A percentile compares a stretch with the other conserved stretches of the same genome.
Conservation (phyloP, 2,113 vertebrate species). For the Tichodroma muraria region DNA sequence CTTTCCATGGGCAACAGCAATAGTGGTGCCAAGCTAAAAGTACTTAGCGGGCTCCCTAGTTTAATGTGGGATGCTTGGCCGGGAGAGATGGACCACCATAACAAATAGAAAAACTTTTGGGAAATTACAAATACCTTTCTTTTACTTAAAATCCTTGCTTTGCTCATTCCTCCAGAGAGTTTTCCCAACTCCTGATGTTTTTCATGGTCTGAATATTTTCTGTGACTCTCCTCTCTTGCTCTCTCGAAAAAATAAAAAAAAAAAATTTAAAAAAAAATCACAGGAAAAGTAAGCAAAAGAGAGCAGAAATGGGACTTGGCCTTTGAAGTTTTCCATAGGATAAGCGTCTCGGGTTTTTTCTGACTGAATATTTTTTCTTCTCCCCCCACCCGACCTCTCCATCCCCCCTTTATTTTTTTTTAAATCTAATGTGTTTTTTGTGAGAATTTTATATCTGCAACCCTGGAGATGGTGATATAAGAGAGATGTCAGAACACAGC, state of each 20-base stretch:
- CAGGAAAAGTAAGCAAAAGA: constrained; percentile 54
- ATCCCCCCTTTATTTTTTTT: fast-evolving
- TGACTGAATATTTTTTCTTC: neutral
- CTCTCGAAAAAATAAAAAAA: neutral
- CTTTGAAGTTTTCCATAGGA: constrained; percentile 66
- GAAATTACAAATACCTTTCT: constrained; percentile 28
- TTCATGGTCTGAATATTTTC: constrained; percentile 32
- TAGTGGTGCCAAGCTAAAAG: neutral
- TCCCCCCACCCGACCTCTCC: fast-evolving
- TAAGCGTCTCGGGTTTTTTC: neutral
- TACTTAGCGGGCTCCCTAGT: neutral
- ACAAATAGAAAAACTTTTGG: constrained; percentile 46
- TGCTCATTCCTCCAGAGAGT: neutral
- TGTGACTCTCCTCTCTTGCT: constrained; percentile 21
- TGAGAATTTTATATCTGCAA: constrained; percentile 4
- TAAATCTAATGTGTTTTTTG: neutral
- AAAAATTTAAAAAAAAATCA: neutral
- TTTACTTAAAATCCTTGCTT: constrained; percentile 18
- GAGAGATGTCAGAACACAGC: neutral
- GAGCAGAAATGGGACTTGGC: neutral
- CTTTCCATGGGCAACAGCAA: neutral
- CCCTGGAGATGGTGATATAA: neutral
- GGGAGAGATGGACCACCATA: constrained; percentile 15
- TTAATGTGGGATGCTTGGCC: neutral
- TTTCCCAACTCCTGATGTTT: constrained; percentile 11